Evolutionary conservation across 2,113 vertebrate species (phyloP).

Genomic region (Takifugu bimaculatus): DNA sequence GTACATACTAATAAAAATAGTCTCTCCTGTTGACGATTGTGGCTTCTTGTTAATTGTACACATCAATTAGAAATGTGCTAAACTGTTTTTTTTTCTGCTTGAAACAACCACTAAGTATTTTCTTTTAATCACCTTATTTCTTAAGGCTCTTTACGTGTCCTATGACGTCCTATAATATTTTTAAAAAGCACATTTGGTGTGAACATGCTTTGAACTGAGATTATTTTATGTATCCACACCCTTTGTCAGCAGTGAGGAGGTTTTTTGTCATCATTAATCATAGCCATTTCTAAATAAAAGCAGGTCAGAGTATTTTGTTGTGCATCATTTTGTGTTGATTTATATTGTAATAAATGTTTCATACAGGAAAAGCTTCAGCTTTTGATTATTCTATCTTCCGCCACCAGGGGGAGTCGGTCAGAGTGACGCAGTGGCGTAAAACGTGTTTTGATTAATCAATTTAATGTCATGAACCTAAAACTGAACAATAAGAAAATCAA

Average conservation of each 20-base stretch:
- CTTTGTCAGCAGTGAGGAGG: not conserved
- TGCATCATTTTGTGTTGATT: not conserved
- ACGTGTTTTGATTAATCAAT: not conserved
- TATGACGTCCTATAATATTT: not conserved
- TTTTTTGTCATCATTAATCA: not conserved
- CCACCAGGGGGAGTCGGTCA: slow-evolving; percentile 23
- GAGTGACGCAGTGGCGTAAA: not conserved
- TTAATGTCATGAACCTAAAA: not conserved
- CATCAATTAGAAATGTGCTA: not conserved
- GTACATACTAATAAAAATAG: slow-evolving; percentile 74
- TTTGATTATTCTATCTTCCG: not conserved
- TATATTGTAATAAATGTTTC: not conserved
- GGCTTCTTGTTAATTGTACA: slow-evolving; percentile 19
- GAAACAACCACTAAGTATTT: too few relatives aligned
- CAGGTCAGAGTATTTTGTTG: not conserved
- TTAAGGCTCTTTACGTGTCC: not conserved
- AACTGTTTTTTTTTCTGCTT: not conserved
- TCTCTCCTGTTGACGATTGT: slow-evolving; percentile 60
- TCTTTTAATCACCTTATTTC: too few relatives aligned
- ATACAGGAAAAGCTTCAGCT: not conserved
- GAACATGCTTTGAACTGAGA: too few relatives aligned
- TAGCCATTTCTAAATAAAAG: too few relatives aligned
- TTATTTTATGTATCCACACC: not conserved
- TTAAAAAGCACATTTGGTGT: not conserved
- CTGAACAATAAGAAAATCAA: too few relatives aligned